Evolutionary conservation across 2,113 vertebrate species (phyloP).

Genomic region (Coturnix japonica): DNA sequence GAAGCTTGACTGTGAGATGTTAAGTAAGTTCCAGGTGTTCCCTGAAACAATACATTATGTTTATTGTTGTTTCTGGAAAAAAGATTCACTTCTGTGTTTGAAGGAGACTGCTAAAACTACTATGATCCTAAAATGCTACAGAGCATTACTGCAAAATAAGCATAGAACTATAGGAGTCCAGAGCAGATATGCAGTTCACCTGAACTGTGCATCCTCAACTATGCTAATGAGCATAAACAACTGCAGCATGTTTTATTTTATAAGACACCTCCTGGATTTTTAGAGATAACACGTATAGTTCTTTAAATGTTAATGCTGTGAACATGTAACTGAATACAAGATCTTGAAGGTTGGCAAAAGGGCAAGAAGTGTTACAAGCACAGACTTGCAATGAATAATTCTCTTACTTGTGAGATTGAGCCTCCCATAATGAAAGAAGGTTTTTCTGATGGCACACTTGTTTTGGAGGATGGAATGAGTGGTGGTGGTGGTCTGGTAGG

Average conservation of each 20-base stretch:
- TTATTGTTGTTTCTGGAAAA: background rate
- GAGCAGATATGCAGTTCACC: background rate
- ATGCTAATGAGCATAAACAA: background rate
- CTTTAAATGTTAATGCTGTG: background rate
- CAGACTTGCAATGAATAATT: background rate
- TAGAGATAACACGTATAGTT: background rate
- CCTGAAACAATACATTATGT: conserved; percentile 76
- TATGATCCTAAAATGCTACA: background rate
- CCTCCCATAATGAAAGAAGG: conserved; percentile 97
- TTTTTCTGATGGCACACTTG: conserved; percentile 88
- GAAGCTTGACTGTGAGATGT: conserved; percentile 88
- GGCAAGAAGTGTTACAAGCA: background rate
- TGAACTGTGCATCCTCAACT: background rate
- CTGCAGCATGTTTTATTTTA: background rate
- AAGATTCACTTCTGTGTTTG: background rate
- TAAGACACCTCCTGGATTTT: background rate
- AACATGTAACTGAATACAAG: accelerated
- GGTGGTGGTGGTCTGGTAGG: conserved; percentile 94
- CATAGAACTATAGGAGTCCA: background rate
- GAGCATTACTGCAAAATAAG: background rate
- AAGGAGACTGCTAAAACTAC: background rate
- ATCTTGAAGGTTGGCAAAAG: background rate
- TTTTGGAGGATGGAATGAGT: conserved; percentile 98
- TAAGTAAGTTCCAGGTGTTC: conserved; percentile 95
- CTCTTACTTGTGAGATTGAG: conserved; percentile 94